phyloP scores from a whole-genome alignment of 2,113 vertebrate genomes.

The Ascaphus truei region DNA sequence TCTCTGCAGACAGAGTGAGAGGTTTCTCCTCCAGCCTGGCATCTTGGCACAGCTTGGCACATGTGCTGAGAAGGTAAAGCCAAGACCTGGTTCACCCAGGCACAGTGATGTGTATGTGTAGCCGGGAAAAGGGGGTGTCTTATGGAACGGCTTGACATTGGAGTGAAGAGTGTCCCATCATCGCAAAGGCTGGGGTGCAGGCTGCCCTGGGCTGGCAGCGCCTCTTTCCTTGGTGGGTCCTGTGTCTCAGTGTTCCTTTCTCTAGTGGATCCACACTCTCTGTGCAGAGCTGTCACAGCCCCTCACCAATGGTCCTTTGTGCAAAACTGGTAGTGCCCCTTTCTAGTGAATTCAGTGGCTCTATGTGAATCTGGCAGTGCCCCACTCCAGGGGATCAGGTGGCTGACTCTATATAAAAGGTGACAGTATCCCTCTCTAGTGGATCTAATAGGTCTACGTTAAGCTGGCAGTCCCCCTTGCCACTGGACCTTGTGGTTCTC shows the following conservation, averaged over 20 bases:
- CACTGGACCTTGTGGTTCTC: background rate
- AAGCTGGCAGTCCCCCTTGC: background rate
- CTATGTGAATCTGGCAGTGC: background rate
- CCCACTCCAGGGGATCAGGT: background rate
- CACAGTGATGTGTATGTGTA: constrained; percentile 43
- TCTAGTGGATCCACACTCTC: background rate
- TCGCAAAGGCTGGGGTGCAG: no score
- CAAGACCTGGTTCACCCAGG: background rate
- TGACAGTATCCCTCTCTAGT: background rate
- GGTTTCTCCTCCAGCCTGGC: constrained; percentile 80
- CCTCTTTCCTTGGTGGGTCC: background rate
- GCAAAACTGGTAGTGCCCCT: background rate
- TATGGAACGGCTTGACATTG: constrained; percentile 39
- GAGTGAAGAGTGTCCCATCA: constrained; percentile 18
- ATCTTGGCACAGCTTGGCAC: constrained; percentile 50
- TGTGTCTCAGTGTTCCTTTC: background rate
- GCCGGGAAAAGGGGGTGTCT: constrained; percentile 24
- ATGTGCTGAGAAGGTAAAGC: background rate
- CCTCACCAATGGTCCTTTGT: constrained; percentile 14
- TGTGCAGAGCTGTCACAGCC: background rate
- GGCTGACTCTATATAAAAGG: background rate
- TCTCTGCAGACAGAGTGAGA: constrained; percentile 76
- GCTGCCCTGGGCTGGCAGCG: background rate
- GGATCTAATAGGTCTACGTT: background rate
- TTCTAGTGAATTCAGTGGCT: background rate